phyloP scores from a whole-genome alignment of 2,113 vertebrate genomes.

The Heterotilapia buettikoferi region DNA sequence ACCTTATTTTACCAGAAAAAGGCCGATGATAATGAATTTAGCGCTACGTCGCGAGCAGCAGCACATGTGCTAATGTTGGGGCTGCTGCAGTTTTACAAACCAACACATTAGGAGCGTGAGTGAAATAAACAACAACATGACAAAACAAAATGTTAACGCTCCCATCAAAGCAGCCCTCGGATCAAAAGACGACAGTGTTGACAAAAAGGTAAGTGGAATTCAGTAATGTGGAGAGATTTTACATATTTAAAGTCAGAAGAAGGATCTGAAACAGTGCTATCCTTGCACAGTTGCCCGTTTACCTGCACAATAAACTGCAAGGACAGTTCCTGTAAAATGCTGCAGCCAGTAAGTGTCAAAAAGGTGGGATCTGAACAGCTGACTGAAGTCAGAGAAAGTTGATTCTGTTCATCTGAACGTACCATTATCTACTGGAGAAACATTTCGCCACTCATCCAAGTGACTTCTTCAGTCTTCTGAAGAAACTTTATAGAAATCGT shows the following conservation, averaged over 20 bases:
- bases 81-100: accelerated
- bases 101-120: accelerated
- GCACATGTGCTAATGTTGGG: not conserved
- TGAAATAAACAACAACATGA: not conserved
- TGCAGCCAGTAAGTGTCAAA: not conserved
- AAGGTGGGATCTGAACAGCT: not conserved
- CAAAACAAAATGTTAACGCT: accelerated
- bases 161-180: not conserved
- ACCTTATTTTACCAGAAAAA: not conserved
- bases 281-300: not conserved
- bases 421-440: not conserved
- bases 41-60: not conserved
- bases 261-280: not conserved
- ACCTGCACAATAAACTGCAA: not conserved
- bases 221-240: not conserved
- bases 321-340: not conserved
- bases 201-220: not conserved
- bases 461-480: not conserved
- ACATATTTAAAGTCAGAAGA: not conserved
- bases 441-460: not conserved
- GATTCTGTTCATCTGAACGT: not conserved
- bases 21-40: accelerated
- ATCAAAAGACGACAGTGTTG: not conserved
- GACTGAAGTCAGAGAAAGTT: not conserved
- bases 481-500: not conserved